Conservation (phyloP, 2,888 invertebrate genomes). For the Trachelus stipa region DNA sequence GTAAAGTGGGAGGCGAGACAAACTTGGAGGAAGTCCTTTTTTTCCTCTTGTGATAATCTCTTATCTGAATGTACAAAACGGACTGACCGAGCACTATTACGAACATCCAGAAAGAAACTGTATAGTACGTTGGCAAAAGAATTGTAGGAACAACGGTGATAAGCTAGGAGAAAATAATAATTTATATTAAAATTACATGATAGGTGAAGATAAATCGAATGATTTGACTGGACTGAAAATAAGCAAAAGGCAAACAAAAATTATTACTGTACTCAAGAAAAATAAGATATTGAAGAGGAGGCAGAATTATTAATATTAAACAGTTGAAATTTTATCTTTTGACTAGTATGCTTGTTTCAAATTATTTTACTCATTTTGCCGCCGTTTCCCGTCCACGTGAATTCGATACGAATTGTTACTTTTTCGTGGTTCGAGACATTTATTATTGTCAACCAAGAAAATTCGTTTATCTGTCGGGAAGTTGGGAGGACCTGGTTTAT, state of each 20-base stretch:
- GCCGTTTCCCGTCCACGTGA: background rate
- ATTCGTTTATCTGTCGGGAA: background rate
- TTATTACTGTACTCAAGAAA: background rate
- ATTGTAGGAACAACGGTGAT: too few relatives aligned
- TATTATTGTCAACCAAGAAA: background rate
- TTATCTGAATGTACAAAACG: conserved; percentile 39
- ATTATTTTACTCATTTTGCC: too few relatives aligned
- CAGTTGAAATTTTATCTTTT: background rate
- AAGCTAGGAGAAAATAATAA: background rate
- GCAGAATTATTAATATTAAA: background rate
- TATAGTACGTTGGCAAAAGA: too few relatives aligned
- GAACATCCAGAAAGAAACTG: background rate
- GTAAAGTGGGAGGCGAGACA: too few relatives aligned
- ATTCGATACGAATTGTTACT: background rate
- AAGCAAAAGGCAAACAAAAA: background rate
- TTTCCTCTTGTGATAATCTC: conserved; percentile 50
- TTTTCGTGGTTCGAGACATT: background rate
- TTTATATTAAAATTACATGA: background rate
- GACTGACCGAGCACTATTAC: conserved; percentile 3
- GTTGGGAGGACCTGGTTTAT: background rate
- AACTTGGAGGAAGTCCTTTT: conserved; percentile 49
- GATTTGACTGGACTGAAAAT: background rate
- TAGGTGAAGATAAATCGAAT: background rate
- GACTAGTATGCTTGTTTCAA: background rate
- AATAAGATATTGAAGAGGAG: background rate